Percentiles rank a stretch among this genome's conserved stretches.
Evolutionary conservation across 2,888 invertebrate genomes (phyloP).

Genomic region (Xylota segnis): DNA sequence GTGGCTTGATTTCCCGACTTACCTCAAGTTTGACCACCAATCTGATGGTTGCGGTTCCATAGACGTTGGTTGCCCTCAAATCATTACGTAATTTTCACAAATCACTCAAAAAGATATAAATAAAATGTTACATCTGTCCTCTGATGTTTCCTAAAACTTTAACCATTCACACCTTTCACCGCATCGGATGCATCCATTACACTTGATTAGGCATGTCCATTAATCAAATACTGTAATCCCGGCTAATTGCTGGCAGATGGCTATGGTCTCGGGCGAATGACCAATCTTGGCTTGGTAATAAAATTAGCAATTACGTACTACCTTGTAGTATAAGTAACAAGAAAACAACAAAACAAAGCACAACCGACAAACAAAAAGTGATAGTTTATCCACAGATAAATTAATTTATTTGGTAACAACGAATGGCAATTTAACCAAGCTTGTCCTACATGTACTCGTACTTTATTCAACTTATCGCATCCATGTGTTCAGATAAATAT

Average conservation of each 20-base stretch:
- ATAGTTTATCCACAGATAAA: not conserved
- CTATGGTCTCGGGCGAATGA: not conserved
- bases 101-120: not conserved
- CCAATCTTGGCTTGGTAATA: not conserved
- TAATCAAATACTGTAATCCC: slow-evolving; percentile 29
- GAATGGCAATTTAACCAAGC: not conserved
- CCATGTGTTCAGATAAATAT: not conserved
- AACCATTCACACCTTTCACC: slow-evolving; percentile 10
- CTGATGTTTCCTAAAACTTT: slow-evolving; percentile 1
- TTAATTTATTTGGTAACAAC: not conserved
- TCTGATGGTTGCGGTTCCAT: too few species aligned
- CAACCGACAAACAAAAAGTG: not conserved
- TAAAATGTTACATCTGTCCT: not conserved
- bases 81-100: too few species aligned
- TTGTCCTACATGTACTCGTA: not conserved
- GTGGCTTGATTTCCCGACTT: too few species aligned
- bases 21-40: too few species aligned
- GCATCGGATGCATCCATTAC: not conserved
- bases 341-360: not conserved
- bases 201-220: slow-evolving; percentile 19
- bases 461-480: not conserved
- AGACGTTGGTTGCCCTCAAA: too few species aligned
- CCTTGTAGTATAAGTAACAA: not conserved
- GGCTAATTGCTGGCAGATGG: slow-evolving; percentile 29
- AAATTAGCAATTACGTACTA: slow-evolving; percentile 1